Evolutionary conservation across 2,888 invertebrate species (phyloP).

Genomic region (Notodonta dromedarius): DNA sequence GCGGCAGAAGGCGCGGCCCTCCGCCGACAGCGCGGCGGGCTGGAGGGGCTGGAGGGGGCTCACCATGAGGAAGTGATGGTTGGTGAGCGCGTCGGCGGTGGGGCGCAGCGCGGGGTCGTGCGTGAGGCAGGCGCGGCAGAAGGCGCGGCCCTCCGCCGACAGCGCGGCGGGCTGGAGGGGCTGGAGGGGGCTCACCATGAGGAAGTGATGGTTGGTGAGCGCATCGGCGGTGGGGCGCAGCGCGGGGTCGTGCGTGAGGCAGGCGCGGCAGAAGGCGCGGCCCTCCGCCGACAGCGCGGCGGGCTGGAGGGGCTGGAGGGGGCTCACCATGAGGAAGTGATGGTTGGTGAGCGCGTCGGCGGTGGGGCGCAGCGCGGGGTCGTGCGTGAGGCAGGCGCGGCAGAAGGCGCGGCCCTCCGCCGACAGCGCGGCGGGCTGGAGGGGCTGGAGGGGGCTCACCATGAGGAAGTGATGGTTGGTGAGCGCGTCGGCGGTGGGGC

Average conservation of each 20-base stretch:
- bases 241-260: conserved; percentile 91
- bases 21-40: conserved; percentile 90
- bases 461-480: too few relatives aligned
- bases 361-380: too few relatives aligned
- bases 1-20: conserved; percentile 92
- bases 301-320: conserved; percentile 86
- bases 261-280: too few relatives aligned
- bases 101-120: conserved; percentile 91
- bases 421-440: too few relatives aligned
- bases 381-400: too few relatives aligned
- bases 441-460: too few relatives aligned
- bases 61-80: conserved; percentile 90
- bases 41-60: conserved; percentile 82
- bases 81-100: conserved; percentile 87
- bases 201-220: conserved; percentile 90
- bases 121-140: conserved; percentile 91
- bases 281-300: conserved; percentile 73
- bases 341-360: too few relatives aligned
- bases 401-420: too few relatives aligned
- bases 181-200: conserved; percentile 77
- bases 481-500: too few relatives aligned
- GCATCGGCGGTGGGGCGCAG: conserved; percentile 88
- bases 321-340: too few relatives aligned
- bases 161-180: conserved; percentile 91
- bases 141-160: conserved; percentile 92